phyloP scores from a whole-genome alignment of 2,888 invertebrate genomes.

The Leptinotarsa rubiginosa region DNA sequence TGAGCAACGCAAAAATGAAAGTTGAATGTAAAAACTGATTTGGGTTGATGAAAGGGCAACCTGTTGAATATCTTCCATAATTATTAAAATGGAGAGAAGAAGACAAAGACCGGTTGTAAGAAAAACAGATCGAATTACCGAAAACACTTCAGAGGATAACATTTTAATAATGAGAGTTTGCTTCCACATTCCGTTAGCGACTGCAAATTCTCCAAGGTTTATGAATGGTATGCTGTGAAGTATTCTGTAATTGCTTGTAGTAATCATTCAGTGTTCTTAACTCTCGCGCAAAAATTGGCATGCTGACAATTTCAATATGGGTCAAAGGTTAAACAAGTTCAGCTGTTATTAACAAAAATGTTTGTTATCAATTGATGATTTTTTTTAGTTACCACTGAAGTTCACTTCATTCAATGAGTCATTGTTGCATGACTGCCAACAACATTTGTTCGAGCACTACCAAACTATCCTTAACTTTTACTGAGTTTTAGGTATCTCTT shows the following conservation, averaged over 20 bases:
- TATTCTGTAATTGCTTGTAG: background rate
- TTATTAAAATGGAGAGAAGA: slow-evolving; percentile 59
- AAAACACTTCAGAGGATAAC: slow-evolving; percentile 63
- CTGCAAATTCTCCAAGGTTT: slow-evolving; percentile 16
- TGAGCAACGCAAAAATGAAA: background rate
- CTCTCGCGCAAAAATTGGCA: too few species aligned
- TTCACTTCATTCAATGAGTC: too few species aligned
- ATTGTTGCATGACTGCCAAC: too few species aligned
- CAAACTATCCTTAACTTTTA: too few species aligned
- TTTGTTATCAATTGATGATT: too few species aligned
- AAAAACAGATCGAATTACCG: slow-evolving; percentile 65
- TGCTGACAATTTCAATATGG: too few species aligned
- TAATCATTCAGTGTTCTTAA: background rate
- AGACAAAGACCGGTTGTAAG: slow-evolving; percentile 56
- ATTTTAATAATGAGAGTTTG: slow-evolving; percentile 59
- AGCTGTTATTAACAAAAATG: too few species aligned
- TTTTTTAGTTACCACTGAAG: too few species aligned
- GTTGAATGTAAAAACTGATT: slow-evolving; percentile 49
- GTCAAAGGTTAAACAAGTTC: too few species aligned
- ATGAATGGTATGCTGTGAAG: slow-evolving; percentile 1
- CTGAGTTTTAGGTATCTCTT: too few species aligned
- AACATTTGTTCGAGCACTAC: too few species aligned
- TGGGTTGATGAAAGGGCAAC: slow-evolving; percentile 56
- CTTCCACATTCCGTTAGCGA: slow-evolving; percentile 27
- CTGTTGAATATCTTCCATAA: slow-evolving; percentile 58